Conservation (phyloP, 2,113 vertebrate genomes). For the Rhegmatorhina hoffmannsi region DNA sequence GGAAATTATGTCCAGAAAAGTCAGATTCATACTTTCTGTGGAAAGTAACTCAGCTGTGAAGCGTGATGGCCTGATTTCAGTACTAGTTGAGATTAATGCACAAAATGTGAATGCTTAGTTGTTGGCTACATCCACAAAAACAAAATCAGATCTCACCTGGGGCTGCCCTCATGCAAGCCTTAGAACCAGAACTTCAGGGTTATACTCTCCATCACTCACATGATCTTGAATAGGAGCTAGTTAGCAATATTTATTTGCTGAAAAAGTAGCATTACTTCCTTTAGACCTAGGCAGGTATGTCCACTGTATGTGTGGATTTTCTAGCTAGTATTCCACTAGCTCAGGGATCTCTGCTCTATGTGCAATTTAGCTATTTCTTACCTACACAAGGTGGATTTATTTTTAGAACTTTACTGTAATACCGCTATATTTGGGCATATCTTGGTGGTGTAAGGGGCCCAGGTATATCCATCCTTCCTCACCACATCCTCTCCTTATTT, state of each 20-base stretch:
- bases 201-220: not conserved
- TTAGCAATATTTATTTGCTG: not conserved
- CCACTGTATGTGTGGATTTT: not conserved
- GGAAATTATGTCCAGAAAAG: not conserved
- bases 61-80: not conserved
- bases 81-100: not conserved
- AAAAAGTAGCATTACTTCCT: not conserved
- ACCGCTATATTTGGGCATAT: not conserved
- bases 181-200: not conserved
- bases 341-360: constrained; percentile 47
- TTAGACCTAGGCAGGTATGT: not conserved
- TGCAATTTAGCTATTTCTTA: constrained; percentile 4
- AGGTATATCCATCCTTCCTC: not conserved
- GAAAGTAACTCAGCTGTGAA: not conserved
- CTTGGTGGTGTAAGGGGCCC: not conserved
- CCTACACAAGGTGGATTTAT: not conserved
- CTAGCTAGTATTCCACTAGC: not conserved
- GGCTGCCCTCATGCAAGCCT: not conserved
- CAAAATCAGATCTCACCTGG: not conserved
- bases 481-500: not conserved
- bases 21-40: not conserved
- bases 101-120: not conserved
- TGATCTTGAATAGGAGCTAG: not conserved
- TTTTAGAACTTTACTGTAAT: not conserved
- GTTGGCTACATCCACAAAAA: not conserved